A percentile compares a stretch with the other conserved stretches of the same genome.
Evolutionary conservation across 2,113 vertebrate genomes (phyloP).

Genomic region (Arenaria interpres): DNA sequence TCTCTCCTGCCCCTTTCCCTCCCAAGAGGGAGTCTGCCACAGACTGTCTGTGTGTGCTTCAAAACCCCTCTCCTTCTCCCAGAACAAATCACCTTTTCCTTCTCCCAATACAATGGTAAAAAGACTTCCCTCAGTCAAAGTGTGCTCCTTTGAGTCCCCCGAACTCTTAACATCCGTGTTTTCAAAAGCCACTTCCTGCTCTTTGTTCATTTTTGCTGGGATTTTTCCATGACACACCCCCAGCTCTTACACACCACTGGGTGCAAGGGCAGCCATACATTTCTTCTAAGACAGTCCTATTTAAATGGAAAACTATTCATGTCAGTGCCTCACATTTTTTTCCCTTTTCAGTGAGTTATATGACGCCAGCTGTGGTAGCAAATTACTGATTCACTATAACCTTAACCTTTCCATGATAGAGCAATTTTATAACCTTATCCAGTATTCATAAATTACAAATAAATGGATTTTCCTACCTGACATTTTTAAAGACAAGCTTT

Average conservation of each 20-base stretch:
- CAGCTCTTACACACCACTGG: background rate
- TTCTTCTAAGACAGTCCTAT: background rate
- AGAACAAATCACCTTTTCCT: background rate
- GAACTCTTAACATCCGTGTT: background rate
- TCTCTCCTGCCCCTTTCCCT: background rate
- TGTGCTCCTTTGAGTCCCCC: background rate
- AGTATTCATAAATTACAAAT: background rate
- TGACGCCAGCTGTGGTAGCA: background rate
- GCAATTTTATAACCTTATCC: background rate
- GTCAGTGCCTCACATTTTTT: background rate
- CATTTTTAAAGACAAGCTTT: background rate
- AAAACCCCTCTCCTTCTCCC: background rate
- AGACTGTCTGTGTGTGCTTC: background rate
- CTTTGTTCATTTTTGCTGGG: slow-evolving; percentile 17
- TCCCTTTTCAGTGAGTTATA: background rate
- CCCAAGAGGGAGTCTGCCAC: background rate
- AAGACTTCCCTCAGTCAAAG: background rate
- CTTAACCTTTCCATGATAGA: background rate
- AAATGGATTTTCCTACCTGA: background rate
- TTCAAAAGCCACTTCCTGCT: slow-evolving; percentile 38
- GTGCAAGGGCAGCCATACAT: background rate
- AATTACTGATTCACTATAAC: background rate
- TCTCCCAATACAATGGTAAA: background rate
- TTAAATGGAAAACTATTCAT: background rate
- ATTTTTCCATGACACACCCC: background rate